A percentile compares a stretch with the other conserved stretches of the same genome.
Conservation (phyloP, 2,797 vertebrate species). For the Setipinna tenuifilis region DNA sequence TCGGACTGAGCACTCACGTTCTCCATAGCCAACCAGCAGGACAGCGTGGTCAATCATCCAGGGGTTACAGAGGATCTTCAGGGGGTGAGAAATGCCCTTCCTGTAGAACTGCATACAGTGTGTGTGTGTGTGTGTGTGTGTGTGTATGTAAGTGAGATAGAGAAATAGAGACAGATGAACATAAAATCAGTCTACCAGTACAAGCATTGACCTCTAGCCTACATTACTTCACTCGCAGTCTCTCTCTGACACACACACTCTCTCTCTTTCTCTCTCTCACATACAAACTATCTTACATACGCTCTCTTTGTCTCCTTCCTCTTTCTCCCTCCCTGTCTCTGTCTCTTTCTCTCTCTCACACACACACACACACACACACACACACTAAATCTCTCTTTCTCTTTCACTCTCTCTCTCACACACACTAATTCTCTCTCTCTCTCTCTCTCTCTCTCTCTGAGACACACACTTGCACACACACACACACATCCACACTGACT, state of each 20-base stretch:
- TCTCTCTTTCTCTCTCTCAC: neutral
- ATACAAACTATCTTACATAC: too few species aligned
- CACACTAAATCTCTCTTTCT: too few species aligned
- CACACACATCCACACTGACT: conserved; percentile 7
- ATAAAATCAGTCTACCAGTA: neutral
- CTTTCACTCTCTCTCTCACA: too few species aligned
- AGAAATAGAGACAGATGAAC: neutral
- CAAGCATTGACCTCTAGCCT: neutral
- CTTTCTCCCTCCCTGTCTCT: too few species aligned
- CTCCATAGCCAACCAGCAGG: conserved; percentile 87
- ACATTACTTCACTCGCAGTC: neutral
- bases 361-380: neutral
- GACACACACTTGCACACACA: neutral
- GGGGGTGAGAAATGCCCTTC: conserved; percentile 84
- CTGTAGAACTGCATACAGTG: conserved; percentile 80
- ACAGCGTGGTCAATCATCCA: conserved; percentile 93
- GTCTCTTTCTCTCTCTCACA: too few species aligned
- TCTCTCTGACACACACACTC: neutral
- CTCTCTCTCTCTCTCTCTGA: too few species aligned
- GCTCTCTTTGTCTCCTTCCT: too few species aligned
- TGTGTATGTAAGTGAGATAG: neutral
- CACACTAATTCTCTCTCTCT: too few species aligned
- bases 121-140: too few species aligned
- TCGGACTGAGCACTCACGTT: conserved; percentile 74
- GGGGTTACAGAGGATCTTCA: conserved; percentile 85